Evolutionary conservation across 2,888 invertebrate species (phyloP), one percentile per base, ranked within the genome.

Genomic region (Odontomyia ornata): DNA sequence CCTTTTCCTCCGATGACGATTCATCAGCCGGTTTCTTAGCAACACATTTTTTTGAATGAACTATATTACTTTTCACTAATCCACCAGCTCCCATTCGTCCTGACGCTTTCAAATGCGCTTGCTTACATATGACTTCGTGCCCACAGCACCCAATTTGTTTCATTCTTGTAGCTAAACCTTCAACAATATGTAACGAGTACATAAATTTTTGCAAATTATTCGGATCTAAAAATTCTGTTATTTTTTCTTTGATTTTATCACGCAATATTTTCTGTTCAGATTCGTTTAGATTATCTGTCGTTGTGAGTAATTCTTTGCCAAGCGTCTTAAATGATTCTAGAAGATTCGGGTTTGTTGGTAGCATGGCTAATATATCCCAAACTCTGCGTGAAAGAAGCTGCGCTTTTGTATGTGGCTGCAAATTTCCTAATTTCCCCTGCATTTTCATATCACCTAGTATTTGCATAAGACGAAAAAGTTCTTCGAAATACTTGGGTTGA

Each of bases 121-220:
- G 76, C 46, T 76, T 76, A 43, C 47, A 67, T 13, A 11, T 21
- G 11, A 56, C 21, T 21, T 76, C 76, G 7, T 76, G 52, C 2
- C 57, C 69, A 46, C 76, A 76, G 43, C 76, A 69, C 0, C 30
- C 71, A 4, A 56, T 28, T 57, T 57, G 76, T 47, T 82, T 82
- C 77, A 84, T 84, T 76, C 83, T 84, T 1, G 86, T 77, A 0
- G 86, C 90, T 27, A 95, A 86, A 47, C 92, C 92, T 84, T 95
- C 95, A 0, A 97, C 94, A 80, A 97, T 97, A 85, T 97, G 96
- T 78, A 97, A 87, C 0, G 96, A 96, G 85, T 98, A 98, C 95
- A 97, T 97, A 75, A 98, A 90, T 84, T 96, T 96, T 86, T 97
- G 97, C 0, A 97, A 94, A 84, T 95, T 95, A 30, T 92, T 91